Conservation (phyloP, 1,140 invertebrate species). For the Xylocopa sonorina region DNA sequence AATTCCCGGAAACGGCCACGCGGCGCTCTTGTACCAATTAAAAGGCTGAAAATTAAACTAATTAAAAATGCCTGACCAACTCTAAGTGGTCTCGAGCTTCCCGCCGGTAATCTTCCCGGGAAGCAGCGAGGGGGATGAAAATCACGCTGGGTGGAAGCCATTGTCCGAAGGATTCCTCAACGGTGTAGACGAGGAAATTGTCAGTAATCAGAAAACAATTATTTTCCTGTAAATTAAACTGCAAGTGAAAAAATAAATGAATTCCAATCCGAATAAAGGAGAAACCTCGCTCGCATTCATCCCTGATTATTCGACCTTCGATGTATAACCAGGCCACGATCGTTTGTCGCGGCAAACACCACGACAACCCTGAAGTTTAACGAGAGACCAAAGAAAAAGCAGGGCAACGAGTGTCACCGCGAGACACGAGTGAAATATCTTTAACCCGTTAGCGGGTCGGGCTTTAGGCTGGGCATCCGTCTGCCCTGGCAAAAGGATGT, state of each 20-base stretch:
- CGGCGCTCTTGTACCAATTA: conserved; percentile 43
- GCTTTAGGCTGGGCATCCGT: not conserved
- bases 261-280: too few species aligned
- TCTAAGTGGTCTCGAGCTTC: conserved; percentile 22
- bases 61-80: conserved; percentile 52
- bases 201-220: not conserved
- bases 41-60: conserved; percentile 50
- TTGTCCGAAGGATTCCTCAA: not conserved
- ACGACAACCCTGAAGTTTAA: not conserved
- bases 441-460: conserved; percentile 2
- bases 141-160: not conserved
- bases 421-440: conserved; percentile 12
- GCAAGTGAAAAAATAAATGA: too few species aligned
- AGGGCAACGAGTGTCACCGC: not conserved
- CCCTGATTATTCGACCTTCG: too few species aligned
- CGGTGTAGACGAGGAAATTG: not conserved
- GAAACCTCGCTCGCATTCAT: too few species aligned
- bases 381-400: not conserved
- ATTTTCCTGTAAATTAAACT: not conserved
- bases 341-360: not conserved
- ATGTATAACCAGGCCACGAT: not conserved
- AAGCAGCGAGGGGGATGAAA: conserved; percentile 7
- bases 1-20: conserved; percentile 29
- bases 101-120: conserved; percentile 22
- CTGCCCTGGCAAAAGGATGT: conserved; percentile 35